These are phyloP conservation scores for Torymus aiolomorphi DNA, from an alignment of 2,888 invertebrate species.

Conservation along the genomic window DNA sequence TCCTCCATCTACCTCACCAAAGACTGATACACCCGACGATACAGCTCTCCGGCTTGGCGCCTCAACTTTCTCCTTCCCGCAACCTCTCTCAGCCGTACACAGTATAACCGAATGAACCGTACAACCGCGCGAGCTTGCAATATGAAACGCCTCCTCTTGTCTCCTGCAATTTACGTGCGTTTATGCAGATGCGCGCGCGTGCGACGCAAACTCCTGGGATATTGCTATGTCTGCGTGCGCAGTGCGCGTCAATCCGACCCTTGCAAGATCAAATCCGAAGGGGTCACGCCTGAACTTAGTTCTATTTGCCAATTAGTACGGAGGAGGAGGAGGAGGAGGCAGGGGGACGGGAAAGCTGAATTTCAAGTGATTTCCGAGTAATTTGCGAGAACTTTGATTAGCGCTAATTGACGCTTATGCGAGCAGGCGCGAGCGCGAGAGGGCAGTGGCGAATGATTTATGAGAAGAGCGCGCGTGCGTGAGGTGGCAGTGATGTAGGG, in stretches of 20 bases:
- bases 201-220: not conserved
- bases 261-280: conserved; percentile 16
- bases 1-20: too few relatives aligned
- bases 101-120: conserved; percentile 28
- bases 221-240: too few relatives aligned
- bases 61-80: too few relatives aligned
- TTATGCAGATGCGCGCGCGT: conserved; percentile 62
- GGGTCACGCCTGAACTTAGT: not conserved
- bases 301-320: conserved; percentile 47
- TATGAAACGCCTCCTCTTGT: conserved; percentile 54
- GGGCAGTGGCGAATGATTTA: not conserved
- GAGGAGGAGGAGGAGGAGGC: too few relatives aligned
- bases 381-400: conserved; percentile 50
- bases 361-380: conserved; percentile 48
- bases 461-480: not conserved
- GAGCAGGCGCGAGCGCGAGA: not conserved
- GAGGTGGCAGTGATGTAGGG: too few relatives aligned
- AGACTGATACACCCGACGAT: too few relatives aligned
- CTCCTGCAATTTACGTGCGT: conserved; percentile 65
- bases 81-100: too few relatives aligned
- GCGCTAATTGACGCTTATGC: conserved; percentile 39
- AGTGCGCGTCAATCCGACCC: conserved; percentile 14
- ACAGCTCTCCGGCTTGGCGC: too few relatives aligned
- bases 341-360: conserved; percentile 5
- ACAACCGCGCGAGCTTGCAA: not conserved